Percentiles rank a stretch among this genome's conserved stretches.
Conservation (phyloP, 2,888 invertebrate genomes). For the Epinotia brunnichana region DNA sequence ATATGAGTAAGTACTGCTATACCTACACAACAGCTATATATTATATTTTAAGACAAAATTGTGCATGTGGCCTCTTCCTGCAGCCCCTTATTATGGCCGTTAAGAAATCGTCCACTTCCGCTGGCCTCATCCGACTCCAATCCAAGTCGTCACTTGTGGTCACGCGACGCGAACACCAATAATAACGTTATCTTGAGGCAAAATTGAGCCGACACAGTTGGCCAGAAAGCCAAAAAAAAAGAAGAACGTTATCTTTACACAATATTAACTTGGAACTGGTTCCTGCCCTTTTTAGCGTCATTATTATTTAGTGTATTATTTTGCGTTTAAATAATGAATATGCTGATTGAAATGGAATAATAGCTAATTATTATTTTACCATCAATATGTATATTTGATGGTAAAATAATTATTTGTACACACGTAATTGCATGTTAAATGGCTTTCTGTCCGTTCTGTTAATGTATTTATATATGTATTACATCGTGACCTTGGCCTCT, state of each 20-base stretch:
- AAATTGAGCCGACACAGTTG: too few relatives aligned
- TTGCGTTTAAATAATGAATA: background rate
- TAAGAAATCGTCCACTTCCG: conserved; percentile 77
- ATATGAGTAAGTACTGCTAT: background rate
- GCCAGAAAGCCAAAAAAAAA: too few relatives aligned
- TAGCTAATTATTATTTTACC: too few relatives aligned
- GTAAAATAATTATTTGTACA: too few relatives aligned
- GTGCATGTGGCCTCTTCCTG: conserved; percentile 55
- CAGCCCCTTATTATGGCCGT: conserved; percentile 61
- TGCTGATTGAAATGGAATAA: background rate
- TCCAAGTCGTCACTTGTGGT: conserved; percentile 60
- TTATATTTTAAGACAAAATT: conserved; percentile 26
- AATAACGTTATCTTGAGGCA: too few relatives aligned
- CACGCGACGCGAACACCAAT: conserved; percentile 58
- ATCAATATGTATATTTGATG: too few relatives aligned
- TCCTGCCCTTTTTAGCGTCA: background rate
- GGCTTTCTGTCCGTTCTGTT: background rate
- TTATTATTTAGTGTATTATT: background rate
- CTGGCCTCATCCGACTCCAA: conserved; percentile 64
- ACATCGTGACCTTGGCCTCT: background rate
- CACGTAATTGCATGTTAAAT: background rate
- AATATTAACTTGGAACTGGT: background rate
- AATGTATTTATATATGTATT: background rate
- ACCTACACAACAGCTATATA: conserved; percentile 3
- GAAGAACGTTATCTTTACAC: conserved; percentile 18